phyloP scores from a whole-genome alignment of 1,140 invertebrate genomes.

The Lutraria rhynchaena region DNA sequence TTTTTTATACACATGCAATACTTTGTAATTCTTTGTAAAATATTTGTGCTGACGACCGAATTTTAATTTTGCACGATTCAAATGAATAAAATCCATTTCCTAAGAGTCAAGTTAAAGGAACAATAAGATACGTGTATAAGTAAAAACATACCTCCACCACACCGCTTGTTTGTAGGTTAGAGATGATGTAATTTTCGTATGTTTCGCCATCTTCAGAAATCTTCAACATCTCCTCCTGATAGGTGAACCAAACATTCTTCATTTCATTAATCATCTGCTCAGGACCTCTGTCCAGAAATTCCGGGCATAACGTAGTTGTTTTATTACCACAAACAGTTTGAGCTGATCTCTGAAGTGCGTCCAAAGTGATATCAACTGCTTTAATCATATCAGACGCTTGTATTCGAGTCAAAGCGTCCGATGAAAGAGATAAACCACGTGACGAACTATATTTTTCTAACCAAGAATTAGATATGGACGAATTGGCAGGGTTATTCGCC shows the following conservation, averaged over 20 bases:
- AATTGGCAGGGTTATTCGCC: neutral
- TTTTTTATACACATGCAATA: too few relatives aligned
- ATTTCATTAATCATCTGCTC: constrained; percentile 13
- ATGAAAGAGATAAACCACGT: neutral
- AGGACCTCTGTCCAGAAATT: constrained; percentile 50
- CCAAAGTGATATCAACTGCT: constrained; percentile 37
- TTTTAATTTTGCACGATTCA: too few relatives aligned
- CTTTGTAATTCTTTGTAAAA: too few relatives aligned
- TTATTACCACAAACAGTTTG: constrained; percentile 62
- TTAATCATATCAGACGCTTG: constrained; percentile 21
- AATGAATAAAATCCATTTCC: too few relatives aligned
- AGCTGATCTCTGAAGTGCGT: constrained; percentile 60
- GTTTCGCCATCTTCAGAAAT: neutral
- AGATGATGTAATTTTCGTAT: constrained; percentile 57
- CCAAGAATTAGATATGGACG: constrained; percentile 55
- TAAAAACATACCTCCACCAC: constrained; percentile 67
- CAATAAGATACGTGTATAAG: too few relatives aligned
- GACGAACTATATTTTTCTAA: constrained; percentile 31
- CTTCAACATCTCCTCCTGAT: constrained; percentile 32
- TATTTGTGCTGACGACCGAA: too few relatives aligned
- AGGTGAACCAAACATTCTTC: constrained; percentile 41
- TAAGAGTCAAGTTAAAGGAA: too few relatives aligned
- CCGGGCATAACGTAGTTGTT: constrained; percentile 61
- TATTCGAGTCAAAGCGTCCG: constrained; percentile 2
- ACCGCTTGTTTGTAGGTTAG: constrained; percentile 58